phyloP scores from a whole-genome alignment of 2,797 vertebrate species.

The Pseudocheirus occidentalis region DNA sequence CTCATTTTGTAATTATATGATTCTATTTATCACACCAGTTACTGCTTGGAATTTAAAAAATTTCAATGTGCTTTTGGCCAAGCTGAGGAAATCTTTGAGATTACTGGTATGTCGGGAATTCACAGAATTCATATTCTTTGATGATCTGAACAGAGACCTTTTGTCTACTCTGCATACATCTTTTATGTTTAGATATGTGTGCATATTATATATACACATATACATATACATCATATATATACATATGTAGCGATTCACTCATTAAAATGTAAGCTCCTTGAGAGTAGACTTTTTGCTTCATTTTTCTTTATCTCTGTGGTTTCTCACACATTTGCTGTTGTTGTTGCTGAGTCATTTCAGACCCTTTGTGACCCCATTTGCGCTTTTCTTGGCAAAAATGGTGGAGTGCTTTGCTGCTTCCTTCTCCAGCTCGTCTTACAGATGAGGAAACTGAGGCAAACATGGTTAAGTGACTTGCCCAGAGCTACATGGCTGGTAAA shows the following conservation, averaged over 20 bases:
- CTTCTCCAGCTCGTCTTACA: too few relatives aligned
- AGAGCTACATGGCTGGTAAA: not conserved
- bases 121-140: not conserved
- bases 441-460: too few relatives aligned
- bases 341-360: not conserved
- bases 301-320: not conserved
- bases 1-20: not conserved
- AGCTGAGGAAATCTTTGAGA: not conserved
- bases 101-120: not conserved
- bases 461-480: not conserved
- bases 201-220: too few relatives aligned
- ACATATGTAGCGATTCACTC: not conserved
- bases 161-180: not conserved
- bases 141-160: not conserved
- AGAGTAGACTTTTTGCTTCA: not conserved
- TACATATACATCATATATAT: too few relatives aligned
- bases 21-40: not conserved
- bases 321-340: not conserved
- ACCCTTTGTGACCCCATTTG: not conserved
- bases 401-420: too few relatives aligned
- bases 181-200: not conserved
- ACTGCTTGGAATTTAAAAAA: not conserved
- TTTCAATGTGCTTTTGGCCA: not conserved
- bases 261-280: not conserved
- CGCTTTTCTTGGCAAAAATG: not conserved